Percentiles rank a stretch among this genome's conserved stretches.
Evolutionary conservation across 37 sponge, comb jelly and placozoan species (phyloP).

Genomic region (Aphrocallistes beatrix): DNA sequence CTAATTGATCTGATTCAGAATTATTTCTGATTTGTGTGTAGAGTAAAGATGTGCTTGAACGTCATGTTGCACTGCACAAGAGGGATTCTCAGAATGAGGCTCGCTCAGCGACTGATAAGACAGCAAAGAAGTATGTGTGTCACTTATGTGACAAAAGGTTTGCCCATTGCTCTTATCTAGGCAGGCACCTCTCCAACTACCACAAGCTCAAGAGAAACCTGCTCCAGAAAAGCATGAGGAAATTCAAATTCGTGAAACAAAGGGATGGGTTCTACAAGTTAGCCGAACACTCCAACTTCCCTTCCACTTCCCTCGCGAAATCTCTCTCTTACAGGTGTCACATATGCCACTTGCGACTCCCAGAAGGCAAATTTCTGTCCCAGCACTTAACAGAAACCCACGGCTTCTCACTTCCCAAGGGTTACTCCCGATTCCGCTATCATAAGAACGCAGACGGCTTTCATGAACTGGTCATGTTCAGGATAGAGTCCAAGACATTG

Average conservation of each 20-base stretch:
- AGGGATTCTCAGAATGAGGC: no score
- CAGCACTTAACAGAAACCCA: not conserved
- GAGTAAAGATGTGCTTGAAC: not conserved
- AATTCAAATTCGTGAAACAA: not conserved
- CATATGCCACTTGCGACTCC: not conserved
- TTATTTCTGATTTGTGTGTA: no score
- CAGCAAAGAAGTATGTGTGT: not conserved
- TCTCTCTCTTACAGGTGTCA: not conserved
- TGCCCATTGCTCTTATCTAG: not conserved
- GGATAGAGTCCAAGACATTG: not conserved
- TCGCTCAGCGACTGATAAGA: not conserved
- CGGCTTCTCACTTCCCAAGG: not conserved
- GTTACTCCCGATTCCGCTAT: not conserved
- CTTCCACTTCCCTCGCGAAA: not conserved
- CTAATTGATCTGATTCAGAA: no score
- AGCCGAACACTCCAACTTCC: not conserved
- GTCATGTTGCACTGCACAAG: not conserved
- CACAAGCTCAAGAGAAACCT: not conserved
- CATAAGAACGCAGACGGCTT: not conserved
- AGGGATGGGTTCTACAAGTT: not conserved
- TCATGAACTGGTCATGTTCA: conserved; percentile 1
- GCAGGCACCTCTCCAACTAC: not conserved
- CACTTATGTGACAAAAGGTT: not conserved
- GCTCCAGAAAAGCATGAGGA: not conserved
- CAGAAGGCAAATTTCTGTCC: not conserved